A percentile compares a stretch with the other conserved stretches of the same genome.
Evolutionary conservation across 2,888 invertebrate genomes (phyloP).

Genomic region (Pyrochroa serraticornis): DNA sequence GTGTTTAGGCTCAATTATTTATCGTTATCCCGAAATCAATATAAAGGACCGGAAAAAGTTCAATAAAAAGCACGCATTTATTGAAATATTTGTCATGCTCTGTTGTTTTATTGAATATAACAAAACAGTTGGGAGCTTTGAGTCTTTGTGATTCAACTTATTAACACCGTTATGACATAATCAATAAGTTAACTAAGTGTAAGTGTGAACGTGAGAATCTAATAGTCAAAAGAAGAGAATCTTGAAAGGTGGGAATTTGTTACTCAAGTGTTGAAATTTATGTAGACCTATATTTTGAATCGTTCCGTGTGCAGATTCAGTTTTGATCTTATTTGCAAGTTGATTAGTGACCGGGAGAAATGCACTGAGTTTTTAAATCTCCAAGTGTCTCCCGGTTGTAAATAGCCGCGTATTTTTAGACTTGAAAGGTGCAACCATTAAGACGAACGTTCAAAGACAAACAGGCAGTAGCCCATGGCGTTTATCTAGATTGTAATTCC

Average conservation of each 20-base stretch:
- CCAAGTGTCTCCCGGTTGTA: constrained; percentile 44
- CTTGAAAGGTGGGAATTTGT: background rate
- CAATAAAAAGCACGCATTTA: no score
- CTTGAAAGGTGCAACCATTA: constrained; percentile 19
- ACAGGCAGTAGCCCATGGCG: background rate
- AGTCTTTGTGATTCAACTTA: no score
- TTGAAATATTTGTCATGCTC: no score
- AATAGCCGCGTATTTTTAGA: constrained; percentile 53
- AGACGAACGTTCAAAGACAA: background rate
- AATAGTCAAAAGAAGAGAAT: background rate
- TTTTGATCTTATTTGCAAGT: constrained; percentile 27
- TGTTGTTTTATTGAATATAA: no score
- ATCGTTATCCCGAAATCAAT: no score
- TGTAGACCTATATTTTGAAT: constrained; percentile 8
- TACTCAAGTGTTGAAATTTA: background rate
- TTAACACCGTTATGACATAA: no score
- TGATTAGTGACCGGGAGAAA: constrained; percentile 46
- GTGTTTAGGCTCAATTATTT: no score
- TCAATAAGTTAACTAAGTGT: no score
- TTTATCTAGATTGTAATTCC: background rate
- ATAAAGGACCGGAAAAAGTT: no score
- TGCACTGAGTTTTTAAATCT: constrained; percentile 51
- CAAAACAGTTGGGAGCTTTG: no score
- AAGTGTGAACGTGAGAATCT: background rate
- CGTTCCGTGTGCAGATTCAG: constrained; percentile 24